Evolutionary conservation across 1,140 invertebrate genomes (phyloP), one percentile per base, ranked within the genome.

Genomic region (Pachyrhynchus sulphureomaculatus): DNA sequence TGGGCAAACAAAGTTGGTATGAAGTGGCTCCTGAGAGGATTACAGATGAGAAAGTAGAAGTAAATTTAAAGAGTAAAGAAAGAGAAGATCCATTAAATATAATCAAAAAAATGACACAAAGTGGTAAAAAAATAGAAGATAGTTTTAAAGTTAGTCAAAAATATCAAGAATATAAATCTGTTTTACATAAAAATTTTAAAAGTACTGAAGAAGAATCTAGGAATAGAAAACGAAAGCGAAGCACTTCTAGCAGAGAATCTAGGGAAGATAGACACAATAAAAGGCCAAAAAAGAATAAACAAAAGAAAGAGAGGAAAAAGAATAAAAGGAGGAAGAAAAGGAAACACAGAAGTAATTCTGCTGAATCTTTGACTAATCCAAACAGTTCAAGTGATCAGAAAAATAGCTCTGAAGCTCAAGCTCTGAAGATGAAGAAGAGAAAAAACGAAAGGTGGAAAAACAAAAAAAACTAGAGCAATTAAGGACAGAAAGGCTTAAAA

Each of bases 1-100:
- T 88, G 1, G 88, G 88, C 13, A 87, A 88, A 67, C 84, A 83
- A 59, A 90, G 87, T 67, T 95, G 92, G 91, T 95, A 93, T 78
- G 84, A 91, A 72, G 80, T 87, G 63, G 67, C 84, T 15, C 88
- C 88, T 48, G 77, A 80, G 20, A 75, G 81, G 75, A 75, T 79
- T 75, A 69, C 65, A 53, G 73, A 76, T 64, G 63, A 65, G 20
- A 65, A 82, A 73, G 74, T 76, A 42, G 88, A 90, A 81, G 68
- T 82, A 23, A 76, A 80, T 60, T 76, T 81, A 51, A 84, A 85
- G 70, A 80, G 77, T 29, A 91, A 91, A 77, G 69, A 76, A 56
- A 69, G 79, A 9, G 72, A 85, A 42, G 92, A 96, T 83, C 92
- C 93, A 8, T 76, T 95, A 41, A 81, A 82, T 56, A 76, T 84